Evolutionary conservation across 64 coral and sea anemone genomes (phyloP).

Genomic region (Anthopleura sola): DNA sequence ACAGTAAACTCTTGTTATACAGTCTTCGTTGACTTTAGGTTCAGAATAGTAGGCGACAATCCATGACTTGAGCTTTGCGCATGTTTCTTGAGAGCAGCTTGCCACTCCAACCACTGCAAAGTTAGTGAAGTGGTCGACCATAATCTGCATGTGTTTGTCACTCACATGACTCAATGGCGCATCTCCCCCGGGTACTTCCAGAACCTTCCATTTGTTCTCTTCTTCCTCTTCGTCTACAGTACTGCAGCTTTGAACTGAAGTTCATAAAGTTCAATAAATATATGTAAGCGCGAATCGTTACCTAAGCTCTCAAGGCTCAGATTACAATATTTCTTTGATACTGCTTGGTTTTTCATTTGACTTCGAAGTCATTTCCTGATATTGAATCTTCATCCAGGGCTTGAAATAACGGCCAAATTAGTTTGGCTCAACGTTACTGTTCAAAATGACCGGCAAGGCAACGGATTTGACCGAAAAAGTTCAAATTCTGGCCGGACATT

Average conservation of each 20-base stretch:
- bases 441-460: too few species aligned
- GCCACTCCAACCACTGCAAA: not conserved
- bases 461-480: too few species aligned
- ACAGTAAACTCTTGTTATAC: slow-evolving; percentile 53
- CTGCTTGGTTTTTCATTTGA: too few species aligned
- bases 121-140: slow-evolving; percentile 46
- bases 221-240: slow-evolving; percentile 5
- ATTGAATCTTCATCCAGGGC: too few species aligned
- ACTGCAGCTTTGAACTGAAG: not conserved
- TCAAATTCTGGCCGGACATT: too few species aligned
- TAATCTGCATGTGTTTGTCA: slow-evolving; percentile 24
- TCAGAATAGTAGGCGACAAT: slow-evolving; percentile 38
- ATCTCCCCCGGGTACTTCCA: slow-evolving; percentile 31
- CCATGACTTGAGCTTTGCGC: not conserved
- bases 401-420: too few species aligned
- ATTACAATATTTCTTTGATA: too few species aligned
- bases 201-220: slow-evolving; percentile 9
- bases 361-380: too few species aligned
- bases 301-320: too few species aligned
- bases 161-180: not conserved
- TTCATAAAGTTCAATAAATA: too few species aligned
- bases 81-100: not conserved
- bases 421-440: too few species aligned
- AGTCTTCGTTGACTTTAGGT: slow-evolving; percentile 38
- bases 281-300: too few species aligned